These are phyloP conservation scores for Dolichopus griseipennis DNA, from an alignment of 2,888 invertebrate species.

Conservation along the genomic window DNA sequence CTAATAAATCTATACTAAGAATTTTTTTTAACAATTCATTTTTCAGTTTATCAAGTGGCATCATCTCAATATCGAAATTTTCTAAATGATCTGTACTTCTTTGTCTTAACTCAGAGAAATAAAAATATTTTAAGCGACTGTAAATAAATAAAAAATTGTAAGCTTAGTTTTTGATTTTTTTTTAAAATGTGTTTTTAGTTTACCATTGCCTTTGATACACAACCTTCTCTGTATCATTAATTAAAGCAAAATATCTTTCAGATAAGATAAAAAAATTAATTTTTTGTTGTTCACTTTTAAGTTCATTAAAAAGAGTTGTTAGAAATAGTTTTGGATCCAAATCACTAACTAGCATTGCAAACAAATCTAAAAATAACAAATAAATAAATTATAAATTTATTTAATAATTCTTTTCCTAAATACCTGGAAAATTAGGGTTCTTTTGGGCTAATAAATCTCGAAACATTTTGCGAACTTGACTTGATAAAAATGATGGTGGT, in stretches of 20 bases:
- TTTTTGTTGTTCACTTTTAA: conserved; percentile 37
- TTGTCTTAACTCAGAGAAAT: conserved; percentile 40
- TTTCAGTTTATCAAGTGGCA: conserved; percentile 35
- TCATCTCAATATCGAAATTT: conserved; percentile 36
- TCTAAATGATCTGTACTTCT: conserved; percentile 35
- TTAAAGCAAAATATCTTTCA: conserved; percentile 35
- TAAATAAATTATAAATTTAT: conserved; percentile 3
- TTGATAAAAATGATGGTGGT: conserved; percentile 31
- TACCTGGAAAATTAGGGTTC: conserved; percentile 38
- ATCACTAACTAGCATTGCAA: conserved; percentile 35
- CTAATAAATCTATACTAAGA: conserved; percentile 35
- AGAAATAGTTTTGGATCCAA: conserved; percentile 28
- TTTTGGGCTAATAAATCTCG: conserved; percentile 35
- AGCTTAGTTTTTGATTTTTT: background rate
- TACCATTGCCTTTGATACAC: conserved; percentile 32
- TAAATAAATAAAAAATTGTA: conserved; percentile 7
- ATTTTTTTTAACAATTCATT: conserved; percentile 37
- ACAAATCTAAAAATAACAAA: conserved; percentile 28
- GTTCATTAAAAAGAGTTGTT: conserved; percentile 31
- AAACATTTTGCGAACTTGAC: conserved; percentile 34
- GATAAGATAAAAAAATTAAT: conserved; percentile 37
- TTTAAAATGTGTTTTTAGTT: too few species aligned
- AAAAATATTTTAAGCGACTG: conserved; percentile 40
- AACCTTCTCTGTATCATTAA: conserved; percentile 29
- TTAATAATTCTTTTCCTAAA: conserved; percentile 7